A percentile compares a stretch with the other conserved stretches of the same genome.
These are phyloP conservation scores for Larimichthys polyactis DNA, from an alignment of 2,113 vertebrate genomes.

Conservation along the genomic window DNA sequence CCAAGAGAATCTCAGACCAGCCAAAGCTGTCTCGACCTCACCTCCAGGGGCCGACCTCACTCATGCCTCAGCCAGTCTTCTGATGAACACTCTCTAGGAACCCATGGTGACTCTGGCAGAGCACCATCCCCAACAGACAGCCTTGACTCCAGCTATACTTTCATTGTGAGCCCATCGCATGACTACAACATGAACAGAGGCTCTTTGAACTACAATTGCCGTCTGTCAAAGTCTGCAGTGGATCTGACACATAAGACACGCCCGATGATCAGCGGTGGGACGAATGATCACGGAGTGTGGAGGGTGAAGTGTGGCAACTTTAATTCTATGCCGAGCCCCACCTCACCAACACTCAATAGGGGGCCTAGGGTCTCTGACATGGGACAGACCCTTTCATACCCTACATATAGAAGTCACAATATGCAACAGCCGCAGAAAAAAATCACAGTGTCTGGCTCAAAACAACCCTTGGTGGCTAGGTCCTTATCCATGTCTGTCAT, in stretches of 20 bases:
- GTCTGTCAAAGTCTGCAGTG: conserved; percentile 80
- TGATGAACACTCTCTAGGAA: conserved; percentile 76
- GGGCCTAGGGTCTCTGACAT: conserved; percentile 25
- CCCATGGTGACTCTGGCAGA: conserved; percentile 68
- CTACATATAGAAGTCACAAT: conserved; percentile 42
- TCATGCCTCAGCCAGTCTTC: conserved; percentile 79
- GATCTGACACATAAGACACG: conserved; percentile 77
- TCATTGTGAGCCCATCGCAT: conserved; percentile 79
- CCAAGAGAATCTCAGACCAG: conserved; percentile 66
- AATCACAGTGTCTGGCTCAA: conserved; percentile 4
- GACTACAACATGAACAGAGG: conserved; percentile 63
- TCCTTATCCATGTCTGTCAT: conserved; percentile 80
- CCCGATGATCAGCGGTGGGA: conserved; percentile 58
- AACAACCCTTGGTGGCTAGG: conserved; percentile 51
- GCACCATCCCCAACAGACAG: conserved; percentile 82
- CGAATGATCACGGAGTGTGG: conserved; percentile 59
- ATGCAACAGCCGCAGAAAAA: conserved; percentile 48
- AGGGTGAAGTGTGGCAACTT: conserved; percentile 44
- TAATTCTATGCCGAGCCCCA: conserved; percentile 38
- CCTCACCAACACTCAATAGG: conserved; percentile 38
- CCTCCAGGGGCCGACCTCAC: conserved; percentile 60
- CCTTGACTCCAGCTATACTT: conserved; percentile 86
- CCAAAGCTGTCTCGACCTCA: conserved; percentile 77
- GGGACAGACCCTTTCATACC: conserved; percentile 28
- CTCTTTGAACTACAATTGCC: conserved; percentile 65